Conservation (phyloP, 1,140 invertebrate genomes). For the Drosophila parvula region DNA sequence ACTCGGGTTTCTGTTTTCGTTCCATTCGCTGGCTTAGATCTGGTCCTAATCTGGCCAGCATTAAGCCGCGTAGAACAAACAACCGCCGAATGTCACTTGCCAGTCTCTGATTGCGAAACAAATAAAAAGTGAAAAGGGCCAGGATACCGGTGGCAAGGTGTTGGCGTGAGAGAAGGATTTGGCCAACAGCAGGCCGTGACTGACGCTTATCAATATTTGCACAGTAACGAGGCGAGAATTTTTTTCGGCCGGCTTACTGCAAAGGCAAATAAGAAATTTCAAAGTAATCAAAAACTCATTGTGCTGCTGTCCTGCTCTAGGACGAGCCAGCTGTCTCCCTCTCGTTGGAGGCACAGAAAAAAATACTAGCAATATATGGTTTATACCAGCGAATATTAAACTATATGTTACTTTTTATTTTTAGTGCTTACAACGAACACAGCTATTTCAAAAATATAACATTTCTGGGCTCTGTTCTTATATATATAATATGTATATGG, state of each 20-base stretch:
- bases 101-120: conserved; percentile 62
- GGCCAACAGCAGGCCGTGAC: conserved; percentile 47
- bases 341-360: neutral
- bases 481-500: too few species aligned
- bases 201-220: conserved; percentile 78
- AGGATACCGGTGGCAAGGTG: conserved; percentile 20
- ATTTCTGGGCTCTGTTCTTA: too few species aligned
- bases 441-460: too few species aligned
- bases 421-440: too few species aligned
- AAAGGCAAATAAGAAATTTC: conserved; percentile 81
- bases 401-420: neutral
- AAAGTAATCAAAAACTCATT: conserved; percentile 83
- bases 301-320: conserved; percentile 39
- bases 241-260: conserved; percentile 44
- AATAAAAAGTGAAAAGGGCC: conserved; percentile 51
- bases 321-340: conserved; percentile 2
- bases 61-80: conserved; percentile 42
- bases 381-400: neutral
- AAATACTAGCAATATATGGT: too few species aligned
- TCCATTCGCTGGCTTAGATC: conserved; percentile 24
- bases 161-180: conserved; percentile 19
- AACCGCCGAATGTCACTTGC: conserved; percentile 48
- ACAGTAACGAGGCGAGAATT: conserved; percentile 69
- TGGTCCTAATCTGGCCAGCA: conserved; percentile 46
- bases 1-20: conserved; percentile 33